phyloP scores from a whole-genome alignment of 2,888 invertebrate species.

The Xylophagus ater region DNA sequence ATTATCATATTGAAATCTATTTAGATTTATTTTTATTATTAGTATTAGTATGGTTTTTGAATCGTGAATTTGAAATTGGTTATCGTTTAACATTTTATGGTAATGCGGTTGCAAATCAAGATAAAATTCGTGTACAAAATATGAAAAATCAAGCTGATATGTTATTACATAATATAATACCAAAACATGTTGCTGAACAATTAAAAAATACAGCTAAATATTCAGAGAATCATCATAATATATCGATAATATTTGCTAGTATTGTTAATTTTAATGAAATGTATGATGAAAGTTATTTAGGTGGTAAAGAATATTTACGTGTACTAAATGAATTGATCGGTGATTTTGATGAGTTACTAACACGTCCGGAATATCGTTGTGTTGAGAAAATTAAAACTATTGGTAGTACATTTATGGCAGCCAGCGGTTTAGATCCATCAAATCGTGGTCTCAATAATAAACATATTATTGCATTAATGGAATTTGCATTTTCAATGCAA shows the following conservation, averaged over 20 bases:
- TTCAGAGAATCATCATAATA: constrained; percentile 86
- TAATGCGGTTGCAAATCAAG: constrained; percentile 78
- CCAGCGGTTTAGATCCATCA: constrained; percentile 82
- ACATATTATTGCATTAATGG: constrained; percentile 76
- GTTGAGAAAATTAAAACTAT: constrained; percentile 98
- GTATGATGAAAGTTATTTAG: constrained; percentile 93
- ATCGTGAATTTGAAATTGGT: constrained; percentile 90
- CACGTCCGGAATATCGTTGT: constrained; percentile 66
- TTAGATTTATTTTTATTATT: constrained; percentile 72
- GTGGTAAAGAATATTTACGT: constrained; percentile 86
- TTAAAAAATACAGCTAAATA: constrained; percentile 87
- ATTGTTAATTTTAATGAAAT: constrained; percentile 96
- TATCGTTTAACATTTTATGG: constrained; percentile 89
- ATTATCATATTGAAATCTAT: constrained; percentile 60
- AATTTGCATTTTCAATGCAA: constrained; percentile 88
- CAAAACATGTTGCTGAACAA: constrained; percentile 87
- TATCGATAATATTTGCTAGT: constrained; percentile 90
- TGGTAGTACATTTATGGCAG: constrained; percentile 95
- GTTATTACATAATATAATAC: constrained; percentile 93
- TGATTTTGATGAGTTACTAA: constrained; percentile 88
- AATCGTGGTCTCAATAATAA: constrained; percentile 56
- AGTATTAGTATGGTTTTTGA: constrained; percentile 82
- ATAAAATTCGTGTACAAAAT: constrained; percentile 77
- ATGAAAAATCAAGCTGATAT: constrained; percentile 95
- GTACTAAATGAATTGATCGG: constrained; percentile 93